Evolutionary conservation across 2,888 invertebrate species (phyloP), one percentile per base, ranked within the genome.

Genomic region (Tetropium fuscum): DNA sequence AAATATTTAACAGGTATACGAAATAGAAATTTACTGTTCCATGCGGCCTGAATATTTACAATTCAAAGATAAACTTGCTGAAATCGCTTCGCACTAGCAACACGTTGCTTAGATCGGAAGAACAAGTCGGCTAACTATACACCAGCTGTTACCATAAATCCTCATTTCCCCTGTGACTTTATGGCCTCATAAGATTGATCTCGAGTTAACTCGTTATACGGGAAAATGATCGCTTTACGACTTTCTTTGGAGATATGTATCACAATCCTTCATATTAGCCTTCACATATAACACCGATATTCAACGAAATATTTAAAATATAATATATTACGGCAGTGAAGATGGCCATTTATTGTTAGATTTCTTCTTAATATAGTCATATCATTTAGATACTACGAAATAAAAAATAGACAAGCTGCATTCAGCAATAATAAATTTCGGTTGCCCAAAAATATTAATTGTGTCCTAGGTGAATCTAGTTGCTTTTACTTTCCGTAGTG

Each of bases 111-210:
- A 40, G 19, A 25, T 25, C 49, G 49, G 49, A 51, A 51, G 38
- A 51, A 34, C 40, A 51, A 51, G 25, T 51, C 40, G 27, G 15
- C 49, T 49, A 51, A 51, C 49, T 51, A 51, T 51, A 40, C 49
- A 27, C 25, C 49, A 51, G 27, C 49, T 51, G 49, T 51, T 51
- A 51, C 49, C 49, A 51, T 51, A 51, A 51, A 51, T 51, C 49
- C 40, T 40, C 40, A 51, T 51, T 34, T 27, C 49, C 49, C 22
- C 27, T 25, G 49, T 11, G 49, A 51, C 49, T 51, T 51, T 51
- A 51, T 38, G 27, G 49, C 49, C 38, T 40, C 38, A 40, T 51
- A 51, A 51, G 49, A 51, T 51, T 51, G 49, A 51, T 51, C 49
- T 51, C 40, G 40, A 51, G 49, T 51, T 51, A 51, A 51, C 49